Evolutionary conservation across 2,113 vertebrate species (phyloP), one percentile per base, ranked within the genome.

Genomic region (Ochotona curzoniae): DNA sequence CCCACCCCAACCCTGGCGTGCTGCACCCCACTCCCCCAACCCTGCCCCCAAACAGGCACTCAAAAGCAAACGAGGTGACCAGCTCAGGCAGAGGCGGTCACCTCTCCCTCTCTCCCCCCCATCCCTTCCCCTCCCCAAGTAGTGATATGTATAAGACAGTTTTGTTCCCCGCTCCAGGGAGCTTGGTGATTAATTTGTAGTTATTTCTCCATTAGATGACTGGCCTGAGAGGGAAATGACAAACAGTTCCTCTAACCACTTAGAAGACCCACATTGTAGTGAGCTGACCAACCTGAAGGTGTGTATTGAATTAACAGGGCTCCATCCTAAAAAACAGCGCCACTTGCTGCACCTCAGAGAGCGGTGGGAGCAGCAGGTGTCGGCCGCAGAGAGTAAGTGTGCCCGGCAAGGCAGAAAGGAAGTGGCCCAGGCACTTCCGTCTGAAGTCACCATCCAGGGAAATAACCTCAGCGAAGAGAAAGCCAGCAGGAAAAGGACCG

Each of bases 221-320:
- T 98, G 98, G 98, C 97, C 98, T 97, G 98, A 98, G 98, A 99
- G 98, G 98, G 98, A 98, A 97, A 98, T 98, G 97, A 98, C 98
- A 98, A 98, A 98, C 96, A 98, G 95, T 98, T 98, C 98, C 98
- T 98, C 98, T 97, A 98, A 99, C 97, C 98, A 98, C 88, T 98
- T 98, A 97, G 99, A 99, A 96, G 99, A 98, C 94, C 98, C 98
- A 98, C 98, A 98, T 98, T 98, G 97, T 98, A 98, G 98, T 98
- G 98, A 99, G 97, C 99, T 99, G 97, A 99, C 99, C 97, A 99
- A 99, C 98, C 99, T 99, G 97, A 99, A 99, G 97, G 99, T 99
- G 98, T 99, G 99, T 98, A 99, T 99, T 96, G 99, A 99, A 98
- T 99, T 99, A 97, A 99, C 99, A 97, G 99, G 99, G 90, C 98